These are phyloP conservation scores for Littorina saxatilis DNA, from an alignment of 1,140 invertebrate species.

Conservation along the genomic window DNA sequence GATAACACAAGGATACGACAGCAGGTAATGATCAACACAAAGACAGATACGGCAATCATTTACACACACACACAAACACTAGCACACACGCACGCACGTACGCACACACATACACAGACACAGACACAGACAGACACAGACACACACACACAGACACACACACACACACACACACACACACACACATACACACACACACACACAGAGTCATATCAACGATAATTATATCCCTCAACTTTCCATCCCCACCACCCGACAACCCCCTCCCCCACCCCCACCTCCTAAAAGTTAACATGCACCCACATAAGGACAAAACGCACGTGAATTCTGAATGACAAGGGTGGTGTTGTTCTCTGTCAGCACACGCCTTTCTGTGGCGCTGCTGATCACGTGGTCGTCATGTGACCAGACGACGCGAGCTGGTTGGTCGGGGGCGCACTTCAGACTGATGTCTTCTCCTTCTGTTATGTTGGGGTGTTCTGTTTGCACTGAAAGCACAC, in stretches of 20 bases:
- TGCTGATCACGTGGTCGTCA: slow-evolving; percentile 4
- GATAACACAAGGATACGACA: too few relatives aligned
- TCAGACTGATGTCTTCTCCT: slow-evolving; percentile 3
- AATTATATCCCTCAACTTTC: too few relatives aligned
- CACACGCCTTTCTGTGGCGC: background rate
- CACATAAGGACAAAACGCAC: too few relatives aligned
- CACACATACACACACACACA: background rate
- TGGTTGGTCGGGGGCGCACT: background rate
- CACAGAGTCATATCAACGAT: too few relatives aligned
- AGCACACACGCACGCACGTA: too few relatives aligned
- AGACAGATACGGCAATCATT: too few relatives aligned
- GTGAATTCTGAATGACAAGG: background rate
- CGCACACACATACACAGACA: too few relatives aligned
- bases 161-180: background rate
- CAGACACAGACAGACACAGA: background rate
- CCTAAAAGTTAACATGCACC: too few relatives aligned
- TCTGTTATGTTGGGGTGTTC: slow-evolving; percentile 16
- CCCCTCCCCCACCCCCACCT: too few relatives aligned
- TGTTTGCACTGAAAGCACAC: background rate
- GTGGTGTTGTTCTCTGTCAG: background rate
- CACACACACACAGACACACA: background rate
- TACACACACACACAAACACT: too few relatives aligned
- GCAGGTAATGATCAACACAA: too few relatives aligned
- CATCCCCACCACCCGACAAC: too few relatives aligned
- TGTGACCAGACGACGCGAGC: background rate